Conservation (phyloP, 1,140 invertebrate species). For the Neelides sp. region DNA sequence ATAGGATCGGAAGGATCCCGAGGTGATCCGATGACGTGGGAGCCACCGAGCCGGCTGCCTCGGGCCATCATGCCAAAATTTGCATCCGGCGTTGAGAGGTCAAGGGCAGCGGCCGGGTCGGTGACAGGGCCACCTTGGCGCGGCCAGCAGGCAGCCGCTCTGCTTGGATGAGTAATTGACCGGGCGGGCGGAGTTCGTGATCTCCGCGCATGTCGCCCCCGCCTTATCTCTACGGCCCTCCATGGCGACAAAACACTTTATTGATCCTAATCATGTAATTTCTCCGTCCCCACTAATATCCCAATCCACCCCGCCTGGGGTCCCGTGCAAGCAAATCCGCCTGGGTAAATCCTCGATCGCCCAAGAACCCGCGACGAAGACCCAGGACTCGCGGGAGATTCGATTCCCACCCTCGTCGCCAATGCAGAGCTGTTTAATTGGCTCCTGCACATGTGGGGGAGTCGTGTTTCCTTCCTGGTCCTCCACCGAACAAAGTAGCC, state of each 20-base stretch:
- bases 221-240: too few species aligned
- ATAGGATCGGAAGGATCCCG: not conserved
- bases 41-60: constrained; percentile 14
- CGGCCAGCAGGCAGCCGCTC: constrained; percentile 28
- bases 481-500: not conserved
- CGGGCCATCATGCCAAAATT: constrained; percentile 25
- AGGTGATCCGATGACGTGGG: constrained; percentile 7
- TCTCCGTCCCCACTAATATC: too few species aligned
- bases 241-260: constrained; percentile 32
- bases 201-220: too few species aligned
- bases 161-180: constrained; percentile 31
- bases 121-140: constrained; percentile 32
- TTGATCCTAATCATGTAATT: constrained; percentile 32
- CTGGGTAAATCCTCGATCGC: too few species aligned
- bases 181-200: constrained; percentile 27
- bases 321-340: too few species aligned
- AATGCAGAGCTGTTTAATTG: too few species aligned
- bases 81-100: constrained; percentile 24
- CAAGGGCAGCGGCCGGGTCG: constrained; percentile 18
- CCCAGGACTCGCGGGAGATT: constrained; percentile 8
- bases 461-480: not conserved
- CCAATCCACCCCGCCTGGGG: too few species aligned
- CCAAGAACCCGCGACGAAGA: too few species aligned
- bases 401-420: too few species aligned
- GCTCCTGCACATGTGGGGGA: not conserved